Evolutionary conservation across 2,888 invertebrate species (phyloP), one percentile per base, ranked within the genome.

Genomic region (Trichogramma dendrolimi): DNA sequence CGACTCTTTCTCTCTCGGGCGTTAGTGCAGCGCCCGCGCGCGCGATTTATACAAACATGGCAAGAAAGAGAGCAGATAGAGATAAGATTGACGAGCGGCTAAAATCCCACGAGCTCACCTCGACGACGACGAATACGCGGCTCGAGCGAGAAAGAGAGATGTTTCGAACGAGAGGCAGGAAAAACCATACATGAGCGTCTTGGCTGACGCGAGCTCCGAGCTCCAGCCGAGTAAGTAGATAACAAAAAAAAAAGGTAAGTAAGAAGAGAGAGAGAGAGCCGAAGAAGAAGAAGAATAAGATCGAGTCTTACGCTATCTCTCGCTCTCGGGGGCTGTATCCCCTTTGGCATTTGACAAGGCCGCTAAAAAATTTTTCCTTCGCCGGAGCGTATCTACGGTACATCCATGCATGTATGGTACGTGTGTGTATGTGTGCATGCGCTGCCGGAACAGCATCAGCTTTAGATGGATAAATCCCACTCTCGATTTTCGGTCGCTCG

Each of bases 341-440:
- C 55, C 57, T 42, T 40, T 70, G 70, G 68, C 75, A 73, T 75
- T 75, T 73, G 74, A 75, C 75, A 72, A 70, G 73, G 72, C 73
- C 74, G 75, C 73, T 75, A 73, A 75, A 27, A 27, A 75, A 75
- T 75, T 75, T 75, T 75, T 75, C 73, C 72, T 27, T 72, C 67
- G 62, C 27, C 27, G 3, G 27, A 27, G 27, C 27, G 27, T 27
- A 27, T 27, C 27, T 27, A 27, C 2, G 27, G 27, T 27, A 27
- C 3, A 27, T 27, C 27, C 27, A 27, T 27, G 27, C 27, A 27
- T 27, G 27, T 27, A 27, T 27, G 3, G 1, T 2, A 27, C 27
- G 27, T 27, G 27, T 27, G 27, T 2, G 27, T 27, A 27, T 27
- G 27, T 27, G 27, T 27, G 27, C 3, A 27, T 27, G 27, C 27